These are phyloP conservation scores for Liparis tanakae DNA, from an alignment of 2,797 vertebrate genomes.

Conservation along the genomic window DNA sequence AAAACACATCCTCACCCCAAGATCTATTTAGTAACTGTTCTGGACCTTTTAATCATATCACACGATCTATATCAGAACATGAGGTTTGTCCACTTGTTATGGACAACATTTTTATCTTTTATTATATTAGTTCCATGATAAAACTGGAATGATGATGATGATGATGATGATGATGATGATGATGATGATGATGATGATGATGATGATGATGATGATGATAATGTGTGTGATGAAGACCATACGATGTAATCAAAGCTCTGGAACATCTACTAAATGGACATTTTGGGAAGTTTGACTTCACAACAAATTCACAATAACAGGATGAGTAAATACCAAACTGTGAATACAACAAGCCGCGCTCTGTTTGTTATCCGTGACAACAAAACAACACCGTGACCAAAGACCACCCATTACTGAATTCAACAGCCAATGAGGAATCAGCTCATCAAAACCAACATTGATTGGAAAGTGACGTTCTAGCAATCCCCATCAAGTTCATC, in stretches of 20 bases:
- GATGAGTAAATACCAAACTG: neutral
- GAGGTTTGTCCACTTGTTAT: neutral
- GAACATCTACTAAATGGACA: neutral
- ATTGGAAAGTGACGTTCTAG: neutral
- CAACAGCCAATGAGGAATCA: neutral
- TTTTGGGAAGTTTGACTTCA: neutral
- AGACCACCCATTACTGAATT: neutral
- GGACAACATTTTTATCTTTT: neutral
- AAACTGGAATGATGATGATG: neutral
- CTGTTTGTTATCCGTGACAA: neutral
- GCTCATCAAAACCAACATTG: neutral
- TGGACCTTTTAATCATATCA: neutral
- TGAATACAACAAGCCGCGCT: neutral
- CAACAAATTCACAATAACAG: neutral
- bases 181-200: too few species aligned
- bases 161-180: neutral
- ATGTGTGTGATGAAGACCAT: neutral
- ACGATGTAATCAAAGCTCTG: neutral
- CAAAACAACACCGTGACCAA: neutral
- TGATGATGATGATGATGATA: too few species aligned
- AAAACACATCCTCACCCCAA: neutral
- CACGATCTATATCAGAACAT: neutral
- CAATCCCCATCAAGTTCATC: constrained; percentile 5
- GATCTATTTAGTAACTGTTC: neutral
- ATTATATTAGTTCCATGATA: neutral